A percentile compares a stretch with the other conserved stretches of the same genome.
These are phyloP conservation scores for Illadopsis cleaveri DNA, from an alignment of 2,113 vertebrate species.

Conservation along the genomic window DNA sequence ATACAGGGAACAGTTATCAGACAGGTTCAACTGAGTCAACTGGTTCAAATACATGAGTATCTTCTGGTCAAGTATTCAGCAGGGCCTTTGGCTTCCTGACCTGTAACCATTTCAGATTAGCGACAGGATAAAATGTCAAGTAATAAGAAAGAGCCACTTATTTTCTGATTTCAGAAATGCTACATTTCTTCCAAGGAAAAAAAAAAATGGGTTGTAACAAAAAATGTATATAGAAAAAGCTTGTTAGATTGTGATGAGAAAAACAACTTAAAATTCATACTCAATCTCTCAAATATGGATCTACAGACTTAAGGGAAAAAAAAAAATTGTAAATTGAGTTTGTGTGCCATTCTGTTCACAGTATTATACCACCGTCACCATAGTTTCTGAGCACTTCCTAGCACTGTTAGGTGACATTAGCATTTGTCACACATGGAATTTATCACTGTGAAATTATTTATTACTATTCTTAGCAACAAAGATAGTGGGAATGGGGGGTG, in stretches of 20 bases:
- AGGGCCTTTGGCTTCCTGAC: background rate
- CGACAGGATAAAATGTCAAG: background rate
- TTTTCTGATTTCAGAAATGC: background rate
- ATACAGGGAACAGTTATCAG: background rate
- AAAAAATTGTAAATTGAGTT: background rate
- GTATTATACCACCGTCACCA: constrained; percentile 29
- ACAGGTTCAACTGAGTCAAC: background rate
- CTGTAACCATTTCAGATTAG: background rate
- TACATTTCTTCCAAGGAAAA: background rate
- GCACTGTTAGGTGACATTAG: constrained; percentile 45
- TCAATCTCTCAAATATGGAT: background rate
- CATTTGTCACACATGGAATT: constrained; percentile 58
- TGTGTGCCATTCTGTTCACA: constrained; percentile 30
- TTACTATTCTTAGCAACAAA: constrained; percentile 57
- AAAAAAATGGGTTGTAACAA: background rate
- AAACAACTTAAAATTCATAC: constrained; percentile 25
- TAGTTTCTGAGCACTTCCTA: constrained; percentile 49
- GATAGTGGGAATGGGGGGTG: background rate
- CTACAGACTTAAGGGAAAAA: background rate
- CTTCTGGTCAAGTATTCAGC: background rate
- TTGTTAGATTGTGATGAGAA: background rate
- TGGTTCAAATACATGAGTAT: background rate
- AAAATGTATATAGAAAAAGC: background rate
- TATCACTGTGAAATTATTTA: constrained; percentile 61
- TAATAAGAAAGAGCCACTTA: background rate